phyloP scores from a whole-genome alignment of 2,113 vertebrate species.

The Sprattus sprattus region DNA sequence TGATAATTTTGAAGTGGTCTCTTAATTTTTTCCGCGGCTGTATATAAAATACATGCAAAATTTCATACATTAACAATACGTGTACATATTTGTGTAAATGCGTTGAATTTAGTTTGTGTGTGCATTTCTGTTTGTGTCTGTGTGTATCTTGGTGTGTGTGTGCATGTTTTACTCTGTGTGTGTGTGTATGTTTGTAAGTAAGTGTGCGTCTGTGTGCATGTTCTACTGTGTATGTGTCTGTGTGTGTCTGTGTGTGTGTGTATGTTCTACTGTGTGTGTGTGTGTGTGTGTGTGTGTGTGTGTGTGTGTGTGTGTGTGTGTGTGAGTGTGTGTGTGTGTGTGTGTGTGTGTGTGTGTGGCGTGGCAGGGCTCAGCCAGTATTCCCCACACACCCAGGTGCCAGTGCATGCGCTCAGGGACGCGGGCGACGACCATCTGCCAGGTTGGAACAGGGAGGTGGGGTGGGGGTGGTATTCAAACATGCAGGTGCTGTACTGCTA shows the following conservation, averaged over 20 bases:
- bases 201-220: background rate
- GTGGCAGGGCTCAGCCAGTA: conserved; percentile 49
- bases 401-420: conserved; percentile 37
- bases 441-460: conserved; percentile 6
- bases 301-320: no score
- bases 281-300: background rate
- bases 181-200: background rate
- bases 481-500: conserved; percentile 67
- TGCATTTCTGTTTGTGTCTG: background rate
- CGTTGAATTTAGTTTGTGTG: background rate
- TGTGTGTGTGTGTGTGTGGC: conserved; percentile 29
- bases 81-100: background rate
- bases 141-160: conserved; percentile 30
- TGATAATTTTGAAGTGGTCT: no score
- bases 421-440: conserved; percentile 68
- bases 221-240: background rate
- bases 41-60: background rate
- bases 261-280: background rate
- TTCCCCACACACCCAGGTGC: conserved; percentile 67
- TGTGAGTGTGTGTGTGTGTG: background rate
- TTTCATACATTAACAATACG: background rate
- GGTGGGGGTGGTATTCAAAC: conserved; percentile 50
- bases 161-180: background rate
- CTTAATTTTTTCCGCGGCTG: no score
- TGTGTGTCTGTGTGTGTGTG: background rate